Evolutionary conservation across 2,797 vertebrate species (phyloP), one percentile per base, ranked within the genome.

Genomic region (Mionectes olivaceus): DNA sequence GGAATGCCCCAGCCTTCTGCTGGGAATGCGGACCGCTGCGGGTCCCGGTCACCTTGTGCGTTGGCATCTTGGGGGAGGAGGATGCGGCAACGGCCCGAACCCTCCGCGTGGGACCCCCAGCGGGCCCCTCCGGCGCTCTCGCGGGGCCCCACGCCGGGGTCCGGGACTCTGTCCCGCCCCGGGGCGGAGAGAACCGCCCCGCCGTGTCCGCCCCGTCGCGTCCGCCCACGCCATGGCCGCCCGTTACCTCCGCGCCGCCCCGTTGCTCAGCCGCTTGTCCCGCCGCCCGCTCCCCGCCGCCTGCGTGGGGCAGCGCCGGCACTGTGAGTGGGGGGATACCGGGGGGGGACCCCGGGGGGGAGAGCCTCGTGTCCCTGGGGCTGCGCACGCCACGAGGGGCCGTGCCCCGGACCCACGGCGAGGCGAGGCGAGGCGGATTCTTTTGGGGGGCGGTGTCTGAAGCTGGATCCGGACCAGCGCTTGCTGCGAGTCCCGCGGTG

Each of bases 201-300:
- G n/a, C n/a, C 64, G 87, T 18, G 76, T 70, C 65, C 77, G 46
- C 59, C 55, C 76, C 43, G 84, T 50, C 94, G 94, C 1, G 74
- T 71, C 93, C 86, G 89, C 85, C 89, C 89, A n/a, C 67, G 84
- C 83, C 84, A 95, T 93, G 92, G 84, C 95, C 65, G 93, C 95
- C 52, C 93, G 87, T 17, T 93, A 14, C 73, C 88, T 95, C 56
- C 83, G 91, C 63, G 75, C 79, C 44, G 69, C 75, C 65, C 44
- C 91, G n/a, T 74, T 41, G 60, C 82, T 95, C 13, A 4, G 11
- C 74, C 74, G 90, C 61, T 53, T 90, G 76, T 7, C 53, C 57
- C 87, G 15, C 49, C 27, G 79, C 55, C 53, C 91, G 17, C 79
- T 17, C 5, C 83, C 87, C 67, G 75, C 87, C 73, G 41, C n/a